Conservation (phyloP, 2,113 vertebrate genomes). For the Corythaixoides concolor region DNA sequence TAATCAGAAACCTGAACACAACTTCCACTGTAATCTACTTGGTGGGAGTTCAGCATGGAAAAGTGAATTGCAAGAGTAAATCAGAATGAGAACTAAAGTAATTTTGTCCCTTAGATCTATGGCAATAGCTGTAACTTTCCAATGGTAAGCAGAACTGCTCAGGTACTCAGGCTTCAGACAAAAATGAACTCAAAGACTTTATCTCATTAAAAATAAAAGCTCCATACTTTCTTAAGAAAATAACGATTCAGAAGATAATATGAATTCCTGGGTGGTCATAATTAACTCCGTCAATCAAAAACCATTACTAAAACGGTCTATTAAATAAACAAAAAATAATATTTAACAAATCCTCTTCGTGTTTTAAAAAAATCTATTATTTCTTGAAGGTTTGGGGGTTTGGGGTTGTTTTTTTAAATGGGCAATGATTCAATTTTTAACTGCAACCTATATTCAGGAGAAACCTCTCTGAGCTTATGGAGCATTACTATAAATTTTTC, state of each 20-base stretch:
- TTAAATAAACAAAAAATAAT: neutral
- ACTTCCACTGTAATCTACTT: neutral
- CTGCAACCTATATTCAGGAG: neutral
- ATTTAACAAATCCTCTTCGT: neutral
- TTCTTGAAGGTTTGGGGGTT: neutral
- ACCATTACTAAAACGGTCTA: neutral
- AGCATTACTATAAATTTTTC: neutral
- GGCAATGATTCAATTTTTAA: neutral
- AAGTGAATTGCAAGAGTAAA: neutral
- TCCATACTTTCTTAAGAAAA: neutral
- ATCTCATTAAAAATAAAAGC: neutral
- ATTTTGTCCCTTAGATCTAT: neutral
- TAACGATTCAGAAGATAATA: neutral
- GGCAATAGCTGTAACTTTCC: neutral
- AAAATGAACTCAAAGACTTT: neutral
- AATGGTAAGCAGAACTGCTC: neutral
- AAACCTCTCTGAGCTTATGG: neutral
- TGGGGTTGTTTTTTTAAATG: neutral
- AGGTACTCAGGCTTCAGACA: neutral
- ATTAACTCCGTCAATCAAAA: neutral
- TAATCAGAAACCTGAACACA: neutral
- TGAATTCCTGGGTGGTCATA: neutral
- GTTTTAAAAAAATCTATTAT: neutral
- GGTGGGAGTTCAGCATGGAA: neutral
- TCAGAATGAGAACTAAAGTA: neutral